Conservation (phyloP, 2,797 vertebrate species). For the Chloroceryle inda region DNA sequence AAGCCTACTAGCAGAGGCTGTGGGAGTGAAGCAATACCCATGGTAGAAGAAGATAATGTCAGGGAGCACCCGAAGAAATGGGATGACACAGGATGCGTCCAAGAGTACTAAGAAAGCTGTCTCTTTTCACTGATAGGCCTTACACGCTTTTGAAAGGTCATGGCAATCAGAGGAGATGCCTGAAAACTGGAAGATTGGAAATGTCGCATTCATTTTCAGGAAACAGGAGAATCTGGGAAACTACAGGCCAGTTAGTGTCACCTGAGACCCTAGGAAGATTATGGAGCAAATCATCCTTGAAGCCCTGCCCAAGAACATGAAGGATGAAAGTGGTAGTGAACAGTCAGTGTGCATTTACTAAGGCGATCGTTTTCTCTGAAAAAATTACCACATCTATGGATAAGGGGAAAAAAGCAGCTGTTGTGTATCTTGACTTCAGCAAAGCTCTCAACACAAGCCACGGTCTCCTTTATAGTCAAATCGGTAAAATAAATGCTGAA, state of each 20-base stretch:
- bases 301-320: background rate
- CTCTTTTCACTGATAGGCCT: background rate
- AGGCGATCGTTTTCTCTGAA: background rate
- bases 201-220: background rate
- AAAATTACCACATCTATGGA: background rate
- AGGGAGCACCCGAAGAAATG: background rate
- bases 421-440: background rate
- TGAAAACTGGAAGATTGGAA: background rate
- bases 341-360: background rate
- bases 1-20: background rate
- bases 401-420: background rate
- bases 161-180: background rate
- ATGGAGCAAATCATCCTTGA: background rate
- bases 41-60: background rate
- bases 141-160: background rate
- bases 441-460: background rate
- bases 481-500: background rate
- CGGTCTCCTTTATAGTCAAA: background rate
- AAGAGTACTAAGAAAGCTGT: background rate
- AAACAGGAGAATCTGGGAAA: background rate
- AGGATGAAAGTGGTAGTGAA: background rate
- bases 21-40: background rate
- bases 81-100: background rate
- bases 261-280: background rate
- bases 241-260: background rate